Conservation (phyloP, 1,140 invertebrate species). For the Leucophenga varia region DNA sequence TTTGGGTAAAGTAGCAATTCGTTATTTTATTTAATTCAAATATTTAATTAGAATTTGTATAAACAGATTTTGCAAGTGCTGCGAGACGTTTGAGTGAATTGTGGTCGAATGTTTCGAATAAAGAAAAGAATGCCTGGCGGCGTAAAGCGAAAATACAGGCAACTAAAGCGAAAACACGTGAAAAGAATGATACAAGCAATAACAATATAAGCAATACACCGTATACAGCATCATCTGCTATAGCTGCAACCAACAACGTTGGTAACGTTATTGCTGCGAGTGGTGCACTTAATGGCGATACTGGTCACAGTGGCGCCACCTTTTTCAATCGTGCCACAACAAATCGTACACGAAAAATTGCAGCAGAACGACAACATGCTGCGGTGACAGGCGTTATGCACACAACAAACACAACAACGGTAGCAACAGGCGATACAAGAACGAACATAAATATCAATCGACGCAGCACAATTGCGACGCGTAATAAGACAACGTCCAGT, state of each 20-base stretch:
- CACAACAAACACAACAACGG: conserved; percentile 4
- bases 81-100: conserved; percentile 80
- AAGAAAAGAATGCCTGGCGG: conserved; percentile 59
- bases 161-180: conserved; percentile 41
- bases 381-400: conserved; percentile 2
- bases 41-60: too few species aligned
- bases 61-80: conserved; percentile 73
- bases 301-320: conserved; percentile 13
- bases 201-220: not conserved
- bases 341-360: conserved; percentile 48
- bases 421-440: conserved; percentile 13
- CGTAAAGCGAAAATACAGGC: conserved; percentile 61
- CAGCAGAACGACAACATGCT: conserved; percentile 26
- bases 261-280: not conserved
- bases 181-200: conserved; percentile 10
- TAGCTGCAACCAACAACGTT: conserved; percentile 19
- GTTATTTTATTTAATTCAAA: not conserved
- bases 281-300: not conserved
- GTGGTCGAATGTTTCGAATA: conserved; percentile 72
- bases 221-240: not conserved
- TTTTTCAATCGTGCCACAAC: conserved; percentile 46
- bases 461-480: conserved; percentile 11
- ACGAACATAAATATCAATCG: too few species aligned
- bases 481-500: too few species aligned
- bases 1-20: conserved; percentile 56